Percentiles rank a stretch among this genome's conserved stretches.
phyloP scores from a whole-genome alignment of 2,888 invertebrate species.

The Lathronympha strigana region DNA sequence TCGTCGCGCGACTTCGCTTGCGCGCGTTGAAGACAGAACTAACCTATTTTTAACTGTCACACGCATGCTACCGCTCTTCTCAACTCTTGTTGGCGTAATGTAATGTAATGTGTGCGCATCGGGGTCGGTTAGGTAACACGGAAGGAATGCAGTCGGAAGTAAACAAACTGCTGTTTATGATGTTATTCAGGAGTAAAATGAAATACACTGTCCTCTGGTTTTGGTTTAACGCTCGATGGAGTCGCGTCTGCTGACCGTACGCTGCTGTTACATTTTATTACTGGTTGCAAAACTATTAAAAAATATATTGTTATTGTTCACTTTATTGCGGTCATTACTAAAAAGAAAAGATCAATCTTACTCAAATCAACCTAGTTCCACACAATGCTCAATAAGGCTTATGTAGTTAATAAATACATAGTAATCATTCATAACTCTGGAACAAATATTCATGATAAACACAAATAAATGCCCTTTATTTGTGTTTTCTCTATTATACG shows the following conservation, averaged over 20 bases:
- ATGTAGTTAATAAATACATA: too few species aligned
- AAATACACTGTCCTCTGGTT: slow-evolving; percentile 4
- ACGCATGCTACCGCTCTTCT: slow-evolving; percentile 47
- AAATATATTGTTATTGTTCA: not conserved
- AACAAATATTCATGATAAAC: too few species aligned
- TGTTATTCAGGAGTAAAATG: slow-evolving; percentile 13
- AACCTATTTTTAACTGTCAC: slow-evolving; percentile 75
- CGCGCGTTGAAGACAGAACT: slow-evolving; percentile 52
- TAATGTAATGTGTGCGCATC: slow-evolving; percentile 43
- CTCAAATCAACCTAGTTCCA: too few species aligned
- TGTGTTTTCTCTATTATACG: too few species aligned
- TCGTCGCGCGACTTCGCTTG: slow-evolving; percentile 45
- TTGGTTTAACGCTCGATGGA: slow-evolving; percentile 7
- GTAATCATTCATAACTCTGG: too few species aligned
- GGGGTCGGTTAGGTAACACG: slow-evolving; percentile 35
- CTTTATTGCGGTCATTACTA: not conserved
- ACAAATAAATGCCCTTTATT: too few species aligned
- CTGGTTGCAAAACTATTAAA: slow-evolving; percentile 9
- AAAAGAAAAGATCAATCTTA: too few species aligned
- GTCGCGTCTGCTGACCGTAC: not conserved
- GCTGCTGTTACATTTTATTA: slow-evolving; percentile 18
- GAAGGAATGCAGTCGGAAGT: slow-evolving; percentile 37
- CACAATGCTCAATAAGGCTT: too few species aligned
- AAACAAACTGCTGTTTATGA: slow-evolving; percentile 27
- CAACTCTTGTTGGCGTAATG: slow-evolving; percentile 47